Base-by-base conservation (phyloP, 2,113 vertebrate species). In the Sminthopsis crassicaudata region DNA sequence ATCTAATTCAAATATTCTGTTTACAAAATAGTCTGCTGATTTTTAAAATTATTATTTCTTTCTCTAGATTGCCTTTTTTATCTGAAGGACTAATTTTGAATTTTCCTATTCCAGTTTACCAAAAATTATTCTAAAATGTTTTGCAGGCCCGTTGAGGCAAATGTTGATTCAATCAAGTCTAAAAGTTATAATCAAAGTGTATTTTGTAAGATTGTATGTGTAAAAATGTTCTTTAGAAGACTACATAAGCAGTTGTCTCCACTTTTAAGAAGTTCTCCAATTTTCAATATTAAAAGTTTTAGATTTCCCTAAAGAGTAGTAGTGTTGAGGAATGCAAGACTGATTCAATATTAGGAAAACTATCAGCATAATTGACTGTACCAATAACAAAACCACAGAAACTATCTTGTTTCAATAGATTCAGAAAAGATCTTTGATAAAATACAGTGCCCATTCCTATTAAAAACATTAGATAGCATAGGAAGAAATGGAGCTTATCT, bases 141-240 rank as follows among this genome's bases (percentile, higher is more conserved):
- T 1, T 53, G 48, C 23, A 89, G n/a, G 16, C 30, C 51, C 48
- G 16, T 91, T 67, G 27, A 93, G 42, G 91, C 84, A 92, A 92
- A 94, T 92, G 8, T 2, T 76, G n/a, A 26, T 36, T 92, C 57
- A 92, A 93, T 94, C 55, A 88, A 84, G 91, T 60, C 54, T 90
- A n/a, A 48, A 90, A 8, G 88, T 55, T 94, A n/a, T 94, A 91
- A 95, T 96, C 89, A 95, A 95, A 90, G 91, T 93, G 25, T 53
- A 94, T 90, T 95, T 96, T 94, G n/a, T 93, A 94, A 96, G 94
- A 92, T 36, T 91, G 89, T 52, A 60, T 60, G 97, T 93, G 52
- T 93, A 89, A 51, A 95, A 94, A 89, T 92, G 51, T 92, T 84
- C 60, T 84, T 92, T 46, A 48, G 53, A 93, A 91, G 89, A 91